Evolutionary conservation across 1,140 invertebrate genomes (phyloP), one percentile per base, ranked within the genome.

Genomic region (Chelonus insularis): DNA sequence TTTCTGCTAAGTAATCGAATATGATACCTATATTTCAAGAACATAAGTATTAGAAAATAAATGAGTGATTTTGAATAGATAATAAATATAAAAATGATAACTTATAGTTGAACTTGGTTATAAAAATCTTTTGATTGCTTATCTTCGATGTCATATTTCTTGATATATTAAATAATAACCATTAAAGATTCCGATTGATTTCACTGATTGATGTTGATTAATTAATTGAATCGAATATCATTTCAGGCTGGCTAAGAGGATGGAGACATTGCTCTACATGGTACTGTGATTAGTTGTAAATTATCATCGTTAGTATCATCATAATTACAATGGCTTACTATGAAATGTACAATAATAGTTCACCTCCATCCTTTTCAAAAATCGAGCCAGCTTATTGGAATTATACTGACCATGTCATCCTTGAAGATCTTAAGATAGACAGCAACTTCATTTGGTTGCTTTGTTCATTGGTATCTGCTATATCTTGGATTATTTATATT

Each of bases 401-500:
- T 61, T 76, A 76, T 61, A 72, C 76, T 0, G 73, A 78, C 57
- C 75, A 74, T 74, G 82, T 86, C 64, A 85, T 86, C 64, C 80
- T 90, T 58, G 85, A 88, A 63, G 86, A 92, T 71, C 84, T 92
- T 69, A 88, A 88, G 74, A 90, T 92, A 85, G 90, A 94, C 79
- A 88, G 89, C 66, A 92, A 91, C 73, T 93, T 95, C 79, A 86
- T 88, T 69, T 89, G 85, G 83, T 83, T 96, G 61, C 84, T 96
- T 9, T 88, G 90, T 68, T 94, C 92, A 37, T 84, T 96, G 14
- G 84, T 91, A 55, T 88, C 88, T 58, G 89, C 89, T 11, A 90
- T 94, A 68, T 83, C 86, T 21, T 98, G 95, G 95, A 88, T 96
- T 29, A 89, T 95, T 65, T 98, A 97, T 81, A 92, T 96, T 68